These are phyloP conservation scores for Otus sunia DNA, from an alignment of 2,113 vertebrate genomes.

Conservation along the genomic window DNA sequence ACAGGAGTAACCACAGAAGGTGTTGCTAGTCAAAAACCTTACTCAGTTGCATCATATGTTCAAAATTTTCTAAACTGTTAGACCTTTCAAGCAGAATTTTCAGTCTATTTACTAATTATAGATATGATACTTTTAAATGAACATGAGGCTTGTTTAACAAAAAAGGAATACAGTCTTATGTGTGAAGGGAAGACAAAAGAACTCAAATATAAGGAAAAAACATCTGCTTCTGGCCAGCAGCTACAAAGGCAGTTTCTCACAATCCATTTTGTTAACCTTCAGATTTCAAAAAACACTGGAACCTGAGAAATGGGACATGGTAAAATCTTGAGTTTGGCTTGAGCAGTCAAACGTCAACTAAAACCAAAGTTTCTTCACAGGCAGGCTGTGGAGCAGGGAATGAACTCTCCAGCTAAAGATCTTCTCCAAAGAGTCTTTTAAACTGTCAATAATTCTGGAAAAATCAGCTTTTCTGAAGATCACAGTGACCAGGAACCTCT, in stretches of 20 bases:
- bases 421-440: background rate
- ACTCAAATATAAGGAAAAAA: background rate
- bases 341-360: background rate
- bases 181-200: background rate
- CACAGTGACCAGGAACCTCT: background rate
- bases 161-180: background rate
- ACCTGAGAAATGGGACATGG: background rate
- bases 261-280: background rate
- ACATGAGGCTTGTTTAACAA: background rate
- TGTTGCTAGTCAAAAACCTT: background rate
- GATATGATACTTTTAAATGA: background rate
- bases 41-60: background rate
- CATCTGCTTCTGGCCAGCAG: background rate
- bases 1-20: background rate
- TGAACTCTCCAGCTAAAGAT: background rate
- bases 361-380: background rate
- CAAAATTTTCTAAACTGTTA: background rate
- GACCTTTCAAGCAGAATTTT: background rate
- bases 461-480: background rate
- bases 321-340: background rate
- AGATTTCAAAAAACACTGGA: background rate
- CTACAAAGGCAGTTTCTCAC: background rate
- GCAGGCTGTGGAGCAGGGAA: background rate
- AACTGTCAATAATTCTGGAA: background rate
- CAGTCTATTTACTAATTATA: background rate